Base-by-base conservation (phyloP, 2,113 vertebrate species). In the Lates calcarifer region DNA sequence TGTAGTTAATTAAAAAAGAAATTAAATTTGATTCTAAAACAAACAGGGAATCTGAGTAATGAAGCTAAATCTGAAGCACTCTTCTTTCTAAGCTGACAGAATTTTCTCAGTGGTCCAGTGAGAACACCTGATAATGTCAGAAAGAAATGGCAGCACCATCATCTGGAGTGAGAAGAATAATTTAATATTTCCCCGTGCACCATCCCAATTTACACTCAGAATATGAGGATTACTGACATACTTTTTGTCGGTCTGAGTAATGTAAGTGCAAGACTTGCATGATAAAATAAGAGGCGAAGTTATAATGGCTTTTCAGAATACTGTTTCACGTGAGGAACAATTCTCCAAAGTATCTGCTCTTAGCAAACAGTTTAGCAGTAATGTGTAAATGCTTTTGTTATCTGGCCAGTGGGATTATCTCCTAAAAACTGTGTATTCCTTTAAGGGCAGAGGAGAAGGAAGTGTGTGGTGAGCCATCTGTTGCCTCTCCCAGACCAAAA, bases 401-500 rank as follows among this genome's bases (percentile, higher is more conserved):
- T 64, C 70, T 45, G 41, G 66, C 49, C 45, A 31, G 35, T 53
- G 31, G 41, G 47, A 74, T 61, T 43, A 87, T 77, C 43, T 60
- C 33, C 56, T 37, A 49, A 62, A 80, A 65, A 72, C 37, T 13
- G 37, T 6, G 11, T 70, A 20, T 3, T 69, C 49, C 71, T 90
- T 83, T 74, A 72, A 80, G 66, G 35, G 22, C 0, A 18, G 26
- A 67, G 5, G 51, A 75, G 45, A 20, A 24, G 11, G 47, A 53
- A 49, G 43, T 18, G 26, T 64, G 51, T 29, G 43, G 7, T 0
- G 17, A 67, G 41, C 89, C 84, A 84, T 89, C 81, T 87, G 83
- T 90, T 81, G 71, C 78, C 37, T 67, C 70, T 74, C 17, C 22
- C 37, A 18, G 37, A 83, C 74, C 73, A 35, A 82, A 87, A 86